Conservation (phyloP, 1,140 invertebrate genomes). For the Adelges cooleyi region DNA sequence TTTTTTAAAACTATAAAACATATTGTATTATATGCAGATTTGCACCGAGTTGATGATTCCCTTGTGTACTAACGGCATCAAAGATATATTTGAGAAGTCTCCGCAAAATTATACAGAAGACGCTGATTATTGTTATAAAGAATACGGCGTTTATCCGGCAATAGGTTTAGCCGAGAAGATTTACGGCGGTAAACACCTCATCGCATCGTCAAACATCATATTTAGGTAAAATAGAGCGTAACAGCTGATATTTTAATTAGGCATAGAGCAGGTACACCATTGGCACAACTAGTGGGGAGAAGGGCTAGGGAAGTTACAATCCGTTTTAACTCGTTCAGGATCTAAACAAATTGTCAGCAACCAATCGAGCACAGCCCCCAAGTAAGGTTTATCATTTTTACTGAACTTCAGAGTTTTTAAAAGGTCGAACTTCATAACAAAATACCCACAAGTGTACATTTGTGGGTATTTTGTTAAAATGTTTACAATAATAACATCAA, state of each 20-base stretch:
- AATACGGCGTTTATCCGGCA: constrained; percentile 55
- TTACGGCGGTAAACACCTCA: constrained; percentile 68
- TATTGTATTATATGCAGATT: constrained; percentile 42
- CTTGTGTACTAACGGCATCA: constrained; percentile 62
- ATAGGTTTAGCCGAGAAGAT: constrained; percentile 54
- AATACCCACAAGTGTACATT: too few relatives aligned
- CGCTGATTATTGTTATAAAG: constrained; percentile 53
- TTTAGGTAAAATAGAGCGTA: constrained; percentile 65
- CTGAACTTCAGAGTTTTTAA: not conserved
- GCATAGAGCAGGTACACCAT: too few relatives aligned
- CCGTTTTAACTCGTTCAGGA: not conserved
- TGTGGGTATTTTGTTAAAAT: too few relatives aligned
- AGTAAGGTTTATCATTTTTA: not conserved
- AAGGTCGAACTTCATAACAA: too few relatives aligned
- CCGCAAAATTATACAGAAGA: constrained; percentile 62
- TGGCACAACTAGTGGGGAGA: too few relatives aligned
- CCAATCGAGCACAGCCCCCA: too few relatives aligned
- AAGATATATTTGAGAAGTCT: constrained; percentile 62
- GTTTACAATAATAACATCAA: too few relatives aligned
- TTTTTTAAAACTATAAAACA: too few relatives aligned
- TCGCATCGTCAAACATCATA: constrained; percentile 64
- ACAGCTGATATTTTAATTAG: too few relatives aligned
- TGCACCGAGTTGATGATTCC: constrained; percentile 97
- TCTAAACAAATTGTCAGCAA: too few relatives aligned
- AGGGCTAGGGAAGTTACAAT: too few relatives aligned